Base-by-base conservation (phyloP, 1,140 invertebrate genomes). In the Odontomachus brunneus region DNA sequence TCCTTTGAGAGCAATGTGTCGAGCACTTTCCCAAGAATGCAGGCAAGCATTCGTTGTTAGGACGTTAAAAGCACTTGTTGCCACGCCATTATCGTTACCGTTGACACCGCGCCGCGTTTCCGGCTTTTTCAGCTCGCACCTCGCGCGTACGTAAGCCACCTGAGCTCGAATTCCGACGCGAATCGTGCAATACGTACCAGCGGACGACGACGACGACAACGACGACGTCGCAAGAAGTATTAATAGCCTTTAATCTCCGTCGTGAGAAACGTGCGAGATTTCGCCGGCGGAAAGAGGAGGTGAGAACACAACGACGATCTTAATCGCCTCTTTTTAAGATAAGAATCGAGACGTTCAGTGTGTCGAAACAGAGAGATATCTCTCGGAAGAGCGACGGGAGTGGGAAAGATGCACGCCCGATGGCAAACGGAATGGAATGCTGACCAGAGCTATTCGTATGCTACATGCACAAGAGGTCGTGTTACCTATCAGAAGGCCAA, bases 61-160 rank as follows among this genome's bases (percentile, higher is more conserved):
- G 63, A 71, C 63, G 81, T 85, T 90, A 84, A 84, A 83, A 83
- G 84, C 80, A 86, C 89, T 84, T 84, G 85, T 89, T 86, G 86
- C 88, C 85, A 71, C 57, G 63, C 59, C 60, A 62, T 85, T 88
- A 73, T 83, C 86, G 84, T 88, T 88, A 86, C 80, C 88, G 71
- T 74, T 80, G n/a, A 73, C 38, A 14, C 14, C 26, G 38, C 55
- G n/a, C 19, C 26, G 24, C 9, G 57, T 60, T 72, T 71, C 63
- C 51, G 12, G 33, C 29, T 57, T 24, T 78, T 33, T 59, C 49
- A 26, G 44, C 19, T 67, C 14, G 53, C 15, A 4, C 17, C 38
- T 44, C 38, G 38, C 26, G 29, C 48, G 57, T 24, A 62, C 12
- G 19, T 38, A 62, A 62, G 26, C 26, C 15, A 26, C 59, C 2